phyloP scores from a whole-genome alignment of 2,113 vertebrate species.

The Lepidothrix coronata region DNA sequence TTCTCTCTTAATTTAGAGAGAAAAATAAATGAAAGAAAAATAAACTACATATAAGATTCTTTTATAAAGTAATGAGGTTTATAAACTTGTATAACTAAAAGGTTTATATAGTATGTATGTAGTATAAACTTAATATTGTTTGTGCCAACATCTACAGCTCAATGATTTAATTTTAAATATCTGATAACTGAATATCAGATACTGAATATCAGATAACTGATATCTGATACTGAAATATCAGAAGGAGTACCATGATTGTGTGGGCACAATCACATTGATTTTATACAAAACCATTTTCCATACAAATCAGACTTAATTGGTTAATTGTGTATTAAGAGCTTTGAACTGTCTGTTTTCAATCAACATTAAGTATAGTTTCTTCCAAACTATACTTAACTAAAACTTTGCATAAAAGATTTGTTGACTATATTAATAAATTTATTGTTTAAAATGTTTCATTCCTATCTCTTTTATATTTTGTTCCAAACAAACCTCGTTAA shows the following conservation, averaged over 20 bases:
- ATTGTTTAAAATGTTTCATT: not conserved
- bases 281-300: not conserved
- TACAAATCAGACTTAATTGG: not conserved
- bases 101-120: not conserved
- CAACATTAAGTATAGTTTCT: not conserved
- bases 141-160: not conserved
- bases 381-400: not conserved
- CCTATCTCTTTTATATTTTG: not conserved
- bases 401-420: not conserved
- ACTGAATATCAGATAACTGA: too few species aligned
- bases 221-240: not conserved
- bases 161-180: not conserved
- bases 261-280: not conserved
- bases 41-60: not conserved
- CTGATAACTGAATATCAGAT: fast-evolving
- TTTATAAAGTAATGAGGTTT: not conserved
- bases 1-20: not conserved
- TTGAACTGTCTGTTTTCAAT: not conserved
- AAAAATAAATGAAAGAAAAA: not conserved
- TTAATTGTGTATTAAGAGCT: not conserved
- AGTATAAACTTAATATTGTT: not conserved
- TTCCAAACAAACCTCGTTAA: not conserved
- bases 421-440: not conserved
- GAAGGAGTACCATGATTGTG: not conserved
- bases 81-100: not conserved